These are phyloP conservation scores for Cosmorhoe ocellata DNA, from an alignment of 2,888 invertebrate genomes.

Conservation along the genomic window DNA sequence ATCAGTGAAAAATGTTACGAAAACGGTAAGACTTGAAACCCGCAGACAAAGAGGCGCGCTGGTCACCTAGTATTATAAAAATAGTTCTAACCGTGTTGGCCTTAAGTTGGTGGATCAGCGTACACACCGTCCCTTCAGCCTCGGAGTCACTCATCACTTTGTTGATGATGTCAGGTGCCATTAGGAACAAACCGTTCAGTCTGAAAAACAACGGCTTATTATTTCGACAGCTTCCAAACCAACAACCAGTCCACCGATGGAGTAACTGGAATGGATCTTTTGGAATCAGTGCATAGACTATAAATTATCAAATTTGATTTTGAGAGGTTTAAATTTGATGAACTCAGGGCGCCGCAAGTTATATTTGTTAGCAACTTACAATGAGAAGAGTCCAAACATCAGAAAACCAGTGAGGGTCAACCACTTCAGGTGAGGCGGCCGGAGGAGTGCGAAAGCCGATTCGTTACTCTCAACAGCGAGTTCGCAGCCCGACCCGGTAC, in stretches of 20 bases:
- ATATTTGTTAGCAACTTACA: conserved; percentile 61
- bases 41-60: too few relatives aligned
- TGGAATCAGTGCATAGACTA: too few relatives aligned
- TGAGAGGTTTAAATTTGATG: too few relatives aligned
- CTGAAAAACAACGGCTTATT: conserved; percentile 44
- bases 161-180: conserved; percentile 69
- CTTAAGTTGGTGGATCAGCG: conserved; percentile 46
- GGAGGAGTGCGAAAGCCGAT: conserved; percentile 51
- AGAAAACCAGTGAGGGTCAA: conserved; percentile 61
- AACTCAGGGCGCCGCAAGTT: too few relatives aligned
- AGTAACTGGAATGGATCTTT: too few relatives aligned
- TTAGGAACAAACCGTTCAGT: conserved; percentile 65
- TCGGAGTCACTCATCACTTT: conserved; percentile 51
- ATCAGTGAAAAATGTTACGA: too few relatives aligned
- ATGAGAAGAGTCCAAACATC: conserved; percentile 69
- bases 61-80: too few relatives aligned
- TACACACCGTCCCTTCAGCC: conserved; percentile 55
- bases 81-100: conserved; percentile 52
- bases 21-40: too few relatives aligned
- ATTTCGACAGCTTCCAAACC: too few relatives aligned
- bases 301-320: too few relatives aligned
- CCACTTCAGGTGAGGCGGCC: conserved; percentile 68
- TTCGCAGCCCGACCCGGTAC: conserved; percentile 35
- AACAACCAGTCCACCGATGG: too few relatives aligned
- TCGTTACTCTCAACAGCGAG: conserved; percentile 28